Percentiles rank a stretch among this genome's conserved stretches.
These are phyloP conservation scores for Oligia fasciuncula DNA, from an alignment of 2,888 invertebrate species.

Conservation along the genomic window DNA sequence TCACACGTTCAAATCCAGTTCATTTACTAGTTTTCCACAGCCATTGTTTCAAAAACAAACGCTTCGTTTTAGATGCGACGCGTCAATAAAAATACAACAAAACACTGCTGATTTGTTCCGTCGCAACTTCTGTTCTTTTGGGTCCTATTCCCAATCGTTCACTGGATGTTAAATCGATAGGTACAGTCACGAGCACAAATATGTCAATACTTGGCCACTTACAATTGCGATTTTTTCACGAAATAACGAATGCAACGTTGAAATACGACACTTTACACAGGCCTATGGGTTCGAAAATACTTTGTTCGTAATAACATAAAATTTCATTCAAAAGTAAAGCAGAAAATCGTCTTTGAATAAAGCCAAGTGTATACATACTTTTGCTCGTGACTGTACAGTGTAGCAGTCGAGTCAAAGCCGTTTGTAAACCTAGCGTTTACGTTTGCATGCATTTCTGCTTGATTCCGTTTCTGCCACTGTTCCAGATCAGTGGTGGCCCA, in stretches of 20 bases:
- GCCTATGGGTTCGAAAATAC: too few relatives aligned
- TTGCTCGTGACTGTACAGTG: background rate
- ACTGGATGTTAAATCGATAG: background rate
- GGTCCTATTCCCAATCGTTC: background rate
- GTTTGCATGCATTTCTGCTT: background rate
- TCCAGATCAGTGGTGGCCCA: too few relatives aligned
- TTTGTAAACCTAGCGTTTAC: background rate
- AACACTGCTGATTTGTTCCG: constrained; percentile 35
- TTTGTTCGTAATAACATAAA: too few relatives aligned
- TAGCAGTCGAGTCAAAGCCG: background rate
- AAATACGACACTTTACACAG: too few relatives aligned
- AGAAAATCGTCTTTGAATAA: too few relatives aligned
- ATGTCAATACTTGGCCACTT: too few relatives aligned
- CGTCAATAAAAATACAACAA: constrained; percentile 31
- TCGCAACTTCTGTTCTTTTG: constrained; percentile 10
- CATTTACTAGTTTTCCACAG: constrained; percentile 17
- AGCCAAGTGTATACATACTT: too few relatives aligned
- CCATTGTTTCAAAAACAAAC: constrained; percentile 27
- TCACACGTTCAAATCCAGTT: background rate
- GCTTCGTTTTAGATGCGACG: constrained; percentile 19
- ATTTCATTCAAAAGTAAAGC: too few relatives aligned
- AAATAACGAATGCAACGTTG: too few relatives aligned
- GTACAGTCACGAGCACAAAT: too few relatives aligned
- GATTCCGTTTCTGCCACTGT: background rate
- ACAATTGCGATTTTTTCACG: too few relatives aligned